phyloP scores from a whole-genome alignment of 1,140 invertebrate genomes.

The Lasioglossum albipes region DNA sequence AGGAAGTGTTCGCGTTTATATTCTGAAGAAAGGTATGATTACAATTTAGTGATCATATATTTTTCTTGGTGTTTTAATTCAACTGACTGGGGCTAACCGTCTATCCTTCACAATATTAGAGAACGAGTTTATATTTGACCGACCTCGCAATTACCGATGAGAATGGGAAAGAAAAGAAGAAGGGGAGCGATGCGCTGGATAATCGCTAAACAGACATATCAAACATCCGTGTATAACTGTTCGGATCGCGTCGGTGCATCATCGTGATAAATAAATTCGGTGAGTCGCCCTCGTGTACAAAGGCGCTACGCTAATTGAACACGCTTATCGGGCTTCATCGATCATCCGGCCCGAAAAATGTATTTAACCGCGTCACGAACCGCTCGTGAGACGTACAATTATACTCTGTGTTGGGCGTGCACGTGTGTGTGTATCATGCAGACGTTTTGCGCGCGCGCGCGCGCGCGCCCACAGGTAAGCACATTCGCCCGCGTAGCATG shows the following conservation, averaged over 20 bases:
- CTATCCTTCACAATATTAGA: too few species aligned
- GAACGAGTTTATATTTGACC: too few species aligned
- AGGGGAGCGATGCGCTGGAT: neutral
- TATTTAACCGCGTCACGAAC: constrained; percentile 60
- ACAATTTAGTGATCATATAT: too few species aligned
- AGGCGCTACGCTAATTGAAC: constrained; percentile 63
- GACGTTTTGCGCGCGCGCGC: neutral
- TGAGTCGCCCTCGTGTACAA: constrained; percentile 37
- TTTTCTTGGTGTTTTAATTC: too few species aligned
- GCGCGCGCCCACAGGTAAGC: constrained; percentile 46
- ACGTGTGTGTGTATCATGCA: constrained; percentile 18
- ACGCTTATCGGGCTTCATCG: constrained; percentile 55
- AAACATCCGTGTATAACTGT: constrained; percentile 29
- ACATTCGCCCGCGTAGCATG: constrained; percentile 69
- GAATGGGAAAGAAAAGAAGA: neutral
- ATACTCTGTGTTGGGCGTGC: neutral
- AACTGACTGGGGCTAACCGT: too few species aligned
- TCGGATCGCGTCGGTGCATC: constrained; percentile 22
- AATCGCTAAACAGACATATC: constrained; percentile 41
- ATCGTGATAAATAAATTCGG: constrained; percentile 57
- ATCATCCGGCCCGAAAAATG: constrained; percentile 56
- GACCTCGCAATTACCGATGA: neutral
- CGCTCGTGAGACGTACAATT: constrained; percentile 61
- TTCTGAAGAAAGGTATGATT: too few species aligned
- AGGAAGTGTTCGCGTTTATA: too few species aligned